Evolutionary conservation across 2,113 vertebrate genomes (phyloP).

Genomic region (Narcine bancroftii): DNA sequence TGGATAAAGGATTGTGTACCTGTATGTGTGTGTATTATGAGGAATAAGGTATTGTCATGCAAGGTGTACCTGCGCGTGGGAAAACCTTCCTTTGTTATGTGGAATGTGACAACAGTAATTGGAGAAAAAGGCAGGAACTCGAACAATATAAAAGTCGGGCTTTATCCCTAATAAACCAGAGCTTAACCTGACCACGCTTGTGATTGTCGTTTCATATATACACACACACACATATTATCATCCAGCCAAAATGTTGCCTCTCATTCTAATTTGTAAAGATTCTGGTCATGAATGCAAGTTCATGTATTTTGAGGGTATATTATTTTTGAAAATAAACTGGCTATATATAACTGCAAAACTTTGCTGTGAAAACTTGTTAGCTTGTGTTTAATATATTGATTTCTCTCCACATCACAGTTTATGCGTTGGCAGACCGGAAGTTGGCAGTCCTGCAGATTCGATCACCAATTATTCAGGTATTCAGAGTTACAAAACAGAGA

Average conservation of each 20-base stretch:
- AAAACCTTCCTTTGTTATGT: too few species aligned
- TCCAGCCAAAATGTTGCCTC: neutral
- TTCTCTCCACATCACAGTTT: constrained; percentile 63
- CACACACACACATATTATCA: too few species aligned
- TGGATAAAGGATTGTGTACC: too few species aligned
- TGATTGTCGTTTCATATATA: too few species aligned
- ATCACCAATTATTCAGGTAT: constrained; percentile 82
- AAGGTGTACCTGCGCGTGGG: too few species aligned
- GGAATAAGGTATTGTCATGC: too few species aligned
- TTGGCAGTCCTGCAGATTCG: constrained; percentile 84
- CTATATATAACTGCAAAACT: neutral
- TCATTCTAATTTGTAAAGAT: neutral
- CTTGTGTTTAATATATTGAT: neutral
- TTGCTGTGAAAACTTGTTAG: neutral
- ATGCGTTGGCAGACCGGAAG: constrained; percentile 64
- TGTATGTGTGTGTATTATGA: too few species aligned
- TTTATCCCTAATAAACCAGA: too few species aligned
- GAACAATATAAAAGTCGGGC: too few species aligned
- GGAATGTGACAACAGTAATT: too few species aligned
- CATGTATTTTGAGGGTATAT: neutral
- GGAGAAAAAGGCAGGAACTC: too few species aligned
- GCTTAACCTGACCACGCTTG: too few species aligned
- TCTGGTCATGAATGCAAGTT: neutral
- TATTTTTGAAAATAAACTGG: neutral
- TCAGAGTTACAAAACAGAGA: neutral